Conservation (phyloP, 2,797 vertebrate genomes). For the Tolypeutes matacus region DNA sequence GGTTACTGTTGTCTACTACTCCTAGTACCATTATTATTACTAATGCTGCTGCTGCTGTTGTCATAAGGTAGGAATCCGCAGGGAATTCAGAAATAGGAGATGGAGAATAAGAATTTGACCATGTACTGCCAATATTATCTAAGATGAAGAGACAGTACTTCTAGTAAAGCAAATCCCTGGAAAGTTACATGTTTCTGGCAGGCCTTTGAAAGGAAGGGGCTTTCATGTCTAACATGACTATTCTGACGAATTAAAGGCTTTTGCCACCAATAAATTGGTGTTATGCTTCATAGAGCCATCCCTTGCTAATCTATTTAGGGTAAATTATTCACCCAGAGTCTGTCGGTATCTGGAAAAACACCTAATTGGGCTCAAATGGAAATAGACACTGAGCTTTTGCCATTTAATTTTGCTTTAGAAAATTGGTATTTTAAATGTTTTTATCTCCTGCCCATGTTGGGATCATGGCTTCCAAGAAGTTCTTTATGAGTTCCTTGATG, state of each 20-base stretch:
- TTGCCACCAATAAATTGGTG: no score
- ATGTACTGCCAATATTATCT: not conserved
- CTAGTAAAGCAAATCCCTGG: not conserved
- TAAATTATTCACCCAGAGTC: not conserved
- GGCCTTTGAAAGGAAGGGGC: not conserved
- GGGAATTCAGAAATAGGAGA: not conserved
- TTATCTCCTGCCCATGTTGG: not conserved
- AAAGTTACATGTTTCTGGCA: accelerated
- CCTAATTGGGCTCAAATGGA: not conserved
- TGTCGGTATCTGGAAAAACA: not conserved
- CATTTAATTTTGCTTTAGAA: slow-evolving; percentile 24
- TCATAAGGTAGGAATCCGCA: not conserved
- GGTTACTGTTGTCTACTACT: not conserved
- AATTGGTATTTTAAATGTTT: not conserved
- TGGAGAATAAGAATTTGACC: not conserved
- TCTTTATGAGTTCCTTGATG: not conserved
- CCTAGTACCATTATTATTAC: not conserved
- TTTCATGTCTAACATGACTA: not conserved
- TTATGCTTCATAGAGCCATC: not conserved
- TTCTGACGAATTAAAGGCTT: not conserved
- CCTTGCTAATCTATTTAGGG: not conserved
- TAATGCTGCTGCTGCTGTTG: not conserved
- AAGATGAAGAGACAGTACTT: not conserved
- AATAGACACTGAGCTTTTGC: not conserved
- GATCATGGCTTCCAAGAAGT: not conserved